Conservation (phyloP, 2,797 vertebrate genomes). For the Notoglanidium macrostoma region DNA sequence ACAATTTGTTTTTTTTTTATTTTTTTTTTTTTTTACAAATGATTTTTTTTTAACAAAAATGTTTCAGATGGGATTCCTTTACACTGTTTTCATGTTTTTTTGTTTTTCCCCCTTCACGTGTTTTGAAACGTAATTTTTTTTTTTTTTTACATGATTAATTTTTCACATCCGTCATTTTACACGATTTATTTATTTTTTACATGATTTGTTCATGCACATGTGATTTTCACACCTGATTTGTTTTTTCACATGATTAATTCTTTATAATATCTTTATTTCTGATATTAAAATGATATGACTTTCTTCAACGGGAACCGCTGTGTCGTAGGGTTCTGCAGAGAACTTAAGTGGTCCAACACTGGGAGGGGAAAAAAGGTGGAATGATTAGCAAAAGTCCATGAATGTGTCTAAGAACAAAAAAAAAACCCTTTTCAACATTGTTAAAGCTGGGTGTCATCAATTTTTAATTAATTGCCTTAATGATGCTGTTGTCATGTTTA, state of each 20-base stretch:
- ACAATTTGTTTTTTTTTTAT: too few species aligned
- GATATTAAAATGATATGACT: not conserved
- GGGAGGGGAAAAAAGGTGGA: not conserved
- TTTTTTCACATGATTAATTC: not conserved
- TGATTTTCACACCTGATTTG: not conserved
- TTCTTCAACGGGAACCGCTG: not conserved
- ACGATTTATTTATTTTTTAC: not conserved
- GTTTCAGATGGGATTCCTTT: too few species aligned
- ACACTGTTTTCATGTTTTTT: too few species aligned
- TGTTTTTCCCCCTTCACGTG: too few species aligned
- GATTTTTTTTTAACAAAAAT: too few species aligned
- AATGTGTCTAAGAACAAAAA: not conserved
- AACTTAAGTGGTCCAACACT: not conserved
- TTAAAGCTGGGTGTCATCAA: conserved; percentile 55
- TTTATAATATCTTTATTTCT: not conserved
- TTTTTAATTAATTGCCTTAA: conserved; percentile 45
- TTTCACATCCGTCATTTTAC: not conserved
- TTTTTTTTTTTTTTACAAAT: not conserved
- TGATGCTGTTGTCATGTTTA: conserved; percentile 56
- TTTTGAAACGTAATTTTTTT: not conserved
- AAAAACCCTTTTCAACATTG: conserved; percentile 13
- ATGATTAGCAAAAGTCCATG: not conserved
- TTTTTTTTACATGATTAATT: not conserved
- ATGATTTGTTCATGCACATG: not conserved
- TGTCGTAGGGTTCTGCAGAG: not conserved